These are phyloP conservation scores for Albula glossodonta DNA, from an alignment of 2,113 vertebrate species.

Conservation along the genomic window DNA sequence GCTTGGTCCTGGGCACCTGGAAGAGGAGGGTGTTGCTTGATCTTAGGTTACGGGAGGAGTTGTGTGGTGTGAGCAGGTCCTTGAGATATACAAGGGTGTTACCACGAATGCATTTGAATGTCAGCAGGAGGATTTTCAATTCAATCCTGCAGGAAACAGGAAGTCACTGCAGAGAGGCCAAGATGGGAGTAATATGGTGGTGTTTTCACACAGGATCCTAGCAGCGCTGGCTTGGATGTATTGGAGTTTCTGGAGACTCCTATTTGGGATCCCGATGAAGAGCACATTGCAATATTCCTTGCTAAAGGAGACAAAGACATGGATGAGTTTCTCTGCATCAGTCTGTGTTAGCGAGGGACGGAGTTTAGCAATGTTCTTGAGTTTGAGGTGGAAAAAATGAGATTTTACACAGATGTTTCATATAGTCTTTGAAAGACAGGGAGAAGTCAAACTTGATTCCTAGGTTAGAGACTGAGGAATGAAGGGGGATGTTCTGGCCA, in stretches of 20 bases:
- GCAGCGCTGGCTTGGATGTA: constrained; percentile 9
- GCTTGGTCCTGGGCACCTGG: too few species aligned
- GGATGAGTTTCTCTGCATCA: constrained; percentile 15
- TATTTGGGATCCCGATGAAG: background rate
- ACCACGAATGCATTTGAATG: background rate
- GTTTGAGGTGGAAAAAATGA: background rate
- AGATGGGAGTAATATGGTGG: background rate
- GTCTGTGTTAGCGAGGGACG: background rate
- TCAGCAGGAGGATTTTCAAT: background rate
- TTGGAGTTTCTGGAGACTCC: constrained; percentile 1
- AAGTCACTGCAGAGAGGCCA: background rate
- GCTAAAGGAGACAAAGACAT: constrained; percentile 5
- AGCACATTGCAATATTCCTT: constrained; percentile 16
- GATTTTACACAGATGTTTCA: too few species aligned
- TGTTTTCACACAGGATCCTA: constrained; percentile 15
- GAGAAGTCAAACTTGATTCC: too few species aligned
- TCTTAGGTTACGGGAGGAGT: background rate
- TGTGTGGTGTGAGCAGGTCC: background rate
- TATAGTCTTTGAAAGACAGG: too few species aligned
- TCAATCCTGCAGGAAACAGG: background rate
- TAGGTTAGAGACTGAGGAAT: too few species aligned
- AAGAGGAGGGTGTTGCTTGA: background rate
- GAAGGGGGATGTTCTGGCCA: too few species aligned
- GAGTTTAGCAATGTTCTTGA: constrained; percentile 24
- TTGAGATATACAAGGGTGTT: background rate